Conservation (phyloP, 1,140 invertebrate species). For the Pemphigus obesinymphae region DNA sequence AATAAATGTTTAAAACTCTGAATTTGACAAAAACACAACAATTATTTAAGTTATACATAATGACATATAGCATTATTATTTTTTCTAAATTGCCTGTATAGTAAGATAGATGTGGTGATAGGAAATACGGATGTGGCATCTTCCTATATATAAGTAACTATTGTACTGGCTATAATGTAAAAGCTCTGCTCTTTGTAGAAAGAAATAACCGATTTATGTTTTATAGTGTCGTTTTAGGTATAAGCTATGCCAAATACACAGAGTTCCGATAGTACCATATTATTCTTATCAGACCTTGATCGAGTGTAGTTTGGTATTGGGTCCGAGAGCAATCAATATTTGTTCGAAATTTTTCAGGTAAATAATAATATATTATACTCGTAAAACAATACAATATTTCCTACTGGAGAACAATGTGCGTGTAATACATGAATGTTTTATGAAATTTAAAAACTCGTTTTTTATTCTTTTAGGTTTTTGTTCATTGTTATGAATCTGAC, state of each 20-base stretch:
- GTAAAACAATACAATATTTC: too few species aligned
- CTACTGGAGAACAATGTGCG: too few species aligned
- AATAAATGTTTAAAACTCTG: too few species aligned
- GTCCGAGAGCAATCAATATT: background rate
- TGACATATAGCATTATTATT: too few species aligned
- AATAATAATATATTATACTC: too few species aligned
- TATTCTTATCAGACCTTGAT: background rate
- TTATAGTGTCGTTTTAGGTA: background rate
- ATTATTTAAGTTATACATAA: too few species aligned
- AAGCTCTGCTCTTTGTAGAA: background rate
- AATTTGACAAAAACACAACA: too few species aligned
- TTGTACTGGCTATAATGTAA: too few species aligned
- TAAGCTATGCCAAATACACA: conserved; percentile 26
- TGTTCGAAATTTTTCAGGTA: conserved; percentile 21
- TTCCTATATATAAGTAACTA: background rate
- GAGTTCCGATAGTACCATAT: background rate
- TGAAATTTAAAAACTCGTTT: background rate
- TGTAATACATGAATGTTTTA: too few species aligned
- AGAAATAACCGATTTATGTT: background rate
- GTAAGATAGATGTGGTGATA: too few species aligned
- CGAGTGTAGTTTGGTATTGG: background rate
- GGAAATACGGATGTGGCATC: too few species aligned
- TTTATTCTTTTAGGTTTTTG: background rate
- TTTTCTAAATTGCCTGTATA: too few species aligned
- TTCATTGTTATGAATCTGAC: background rate